Evolutionary conservation across 1,140 invertebrate species (phyloP), one percentile per base, ranked within the genome.

Genomic region (Drosophila mauritiana): DNA sequence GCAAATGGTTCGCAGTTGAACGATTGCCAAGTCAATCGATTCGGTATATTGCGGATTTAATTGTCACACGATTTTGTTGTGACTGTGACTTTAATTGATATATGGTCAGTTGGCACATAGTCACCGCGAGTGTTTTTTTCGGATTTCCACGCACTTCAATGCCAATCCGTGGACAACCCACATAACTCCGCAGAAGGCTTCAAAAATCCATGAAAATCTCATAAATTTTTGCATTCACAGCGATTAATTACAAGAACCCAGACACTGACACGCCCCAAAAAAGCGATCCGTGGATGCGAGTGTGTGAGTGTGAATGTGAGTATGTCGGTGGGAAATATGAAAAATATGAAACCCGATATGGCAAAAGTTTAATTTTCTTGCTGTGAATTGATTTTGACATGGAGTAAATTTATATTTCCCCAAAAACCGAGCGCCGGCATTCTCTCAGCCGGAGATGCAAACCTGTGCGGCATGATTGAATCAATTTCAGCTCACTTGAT

Each of bases 51-150:
- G 12, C 52, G 64, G 48, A 49, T 65, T 69, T 77, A 86, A 88
- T 86, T 89, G 83, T 88, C 83, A 89, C 84, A 83, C 76, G 80
- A 76, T 70, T 57, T 79, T 86, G 83, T 89, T 88, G 72, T 89
- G 80, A 88, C 80, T 88, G 72, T 80, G 75, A 78, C 74, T 78
- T 72, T 78, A 89, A 88, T 80, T 88, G 83, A 88, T 88, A 89
- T 89, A 88, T 89, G 72, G 62, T 53, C 58, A 49, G 56, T 22
- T 42, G 58, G 58, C 45, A 64, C 27, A 51, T 43, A 64, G 67
- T 70, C 67, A 57, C 84, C 77, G 84, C 67, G 72, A 73, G 54
- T 62, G 52, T 69, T 12, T 39, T 69, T 74, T 57, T 64, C n/a
- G 48, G 39, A 13, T 62, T 36, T 70, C 65, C 75, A 88, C 79